These are phyloP conservation scores for Coregonus suidteri DNA, from an alignment of 2,797 vertebrate species.

Conservation along the genomic window DNA sequence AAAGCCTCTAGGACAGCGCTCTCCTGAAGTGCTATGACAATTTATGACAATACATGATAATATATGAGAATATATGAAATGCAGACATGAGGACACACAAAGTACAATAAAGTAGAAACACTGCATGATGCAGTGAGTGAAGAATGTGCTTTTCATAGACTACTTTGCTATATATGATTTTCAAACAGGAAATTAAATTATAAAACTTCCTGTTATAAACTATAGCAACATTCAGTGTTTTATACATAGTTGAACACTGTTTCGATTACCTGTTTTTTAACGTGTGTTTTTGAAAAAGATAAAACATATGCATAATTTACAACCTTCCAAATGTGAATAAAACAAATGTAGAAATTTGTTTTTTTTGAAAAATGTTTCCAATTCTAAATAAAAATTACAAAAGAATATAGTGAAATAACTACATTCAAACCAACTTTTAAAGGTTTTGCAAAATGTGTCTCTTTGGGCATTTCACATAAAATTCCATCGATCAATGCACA, in stretches of 20 bases:
- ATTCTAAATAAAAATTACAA: not conserved
- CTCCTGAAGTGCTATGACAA: not conserved
- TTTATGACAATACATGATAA: too few relatives aligned
- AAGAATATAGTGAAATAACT: not conserved
- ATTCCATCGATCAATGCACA: not conserved
- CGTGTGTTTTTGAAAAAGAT: not conserved
- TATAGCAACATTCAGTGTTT: not conserved
- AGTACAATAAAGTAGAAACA: not conserved
- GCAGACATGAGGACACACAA: not conserved
- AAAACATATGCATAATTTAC: not conserved
- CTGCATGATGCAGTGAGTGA: not conserved
- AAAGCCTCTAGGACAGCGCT: not conserved
- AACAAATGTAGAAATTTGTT: not conserved
- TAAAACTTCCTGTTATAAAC: not conserved
- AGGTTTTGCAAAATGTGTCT: slow-evolving; percentile 1
- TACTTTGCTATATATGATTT: not conserved
- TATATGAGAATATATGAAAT: not conserved
- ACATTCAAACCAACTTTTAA: slow-evolving; percentile 7
- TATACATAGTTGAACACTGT: not conserved
- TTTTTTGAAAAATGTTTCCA: not conserved
- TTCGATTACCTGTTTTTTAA: not conserved
- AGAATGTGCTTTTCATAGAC: too few relatives aligned
- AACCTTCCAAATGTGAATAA: not conserved
- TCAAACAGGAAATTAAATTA: too few relatives aligned
- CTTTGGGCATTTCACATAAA: not conserved